Conservation (phyloP, 2,888 invertebrate genomes). For the Temnothorax ravouxi region DNA sequence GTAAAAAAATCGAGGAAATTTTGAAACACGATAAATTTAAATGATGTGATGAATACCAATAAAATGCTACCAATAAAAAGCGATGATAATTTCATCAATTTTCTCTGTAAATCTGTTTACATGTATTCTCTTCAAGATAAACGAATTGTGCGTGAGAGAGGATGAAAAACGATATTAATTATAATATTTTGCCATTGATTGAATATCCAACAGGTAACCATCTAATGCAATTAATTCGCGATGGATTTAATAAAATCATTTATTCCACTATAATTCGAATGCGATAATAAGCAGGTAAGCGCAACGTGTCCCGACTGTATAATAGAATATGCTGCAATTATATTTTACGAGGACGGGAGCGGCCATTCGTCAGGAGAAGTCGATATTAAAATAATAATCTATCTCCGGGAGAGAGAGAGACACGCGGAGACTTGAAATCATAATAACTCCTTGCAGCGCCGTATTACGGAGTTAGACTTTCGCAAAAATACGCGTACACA, state of each 20-base stretch:
- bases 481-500: neutral
- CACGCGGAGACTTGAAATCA: constrained; percentile 20
- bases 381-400: constrained; percentile 53
- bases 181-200: constrained; percentile 33
- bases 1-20: neutral
- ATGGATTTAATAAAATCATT: constrained; percentile 47
- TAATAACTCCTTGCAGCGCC: neutral
- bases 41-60: neutral
- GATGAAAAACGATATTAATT: constrained; percentile 22
- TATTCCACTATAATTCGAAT: constrained; percentile 45
- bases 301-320: constrained; percentile 14
- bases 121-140: neutral
- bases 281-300: constrained; percentile 52
- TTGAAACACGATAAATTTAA: constrained; percentile 1
- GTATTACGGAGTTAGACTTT: neutral
- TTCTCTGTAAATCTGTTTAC: constrained; percentile 5
- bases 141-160: neutral
- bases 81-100: constrained; percentile 6
- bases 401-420: constrained; percentile 25
- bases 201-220: constrained; percentile 28
- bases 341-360: constrained; percentile 21
- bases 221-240: constrained; percentile 42
- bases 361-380: constrained; percentile 26
- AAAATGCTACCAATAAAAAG: neutral
- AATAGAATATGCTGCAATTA: constrained; percentile 43